phyloP scores from a whole-genome alignment of 2,797 vertebrate genomes.

The Silurus aristotelis region DNA sequence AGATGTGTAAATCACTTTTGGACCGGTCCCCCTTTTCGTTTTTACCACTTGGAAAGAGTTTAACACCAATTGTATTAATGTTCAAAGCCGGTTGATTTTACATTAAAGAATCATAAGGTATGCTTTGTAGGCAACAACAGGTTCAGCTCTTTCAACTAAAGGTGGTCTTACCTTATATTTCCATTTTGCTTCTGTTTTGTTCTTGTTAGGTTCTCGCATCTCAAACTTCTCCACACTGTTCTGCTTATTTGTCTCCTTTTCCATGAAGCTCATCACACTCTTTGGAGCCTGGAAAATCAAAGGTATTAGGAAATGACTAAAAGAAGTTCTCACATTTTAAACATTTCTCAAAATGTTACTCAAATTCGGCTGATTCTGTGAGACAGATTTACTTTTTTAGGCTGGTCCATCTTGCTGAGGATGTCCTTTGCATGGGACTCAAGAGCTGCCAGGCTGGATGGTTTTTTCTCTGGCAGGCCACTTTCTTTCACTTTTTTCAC shows the following conservation, averaged over 20 bases:
- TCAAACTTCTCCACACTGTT: constrained; percentile 91
- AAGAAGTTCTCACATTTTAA: neutral
- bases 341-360: neutral
- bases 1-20: constrained; percentile 65
- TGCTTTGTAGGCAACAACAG: constrained; percentile 35
- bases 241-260: constrained; percentile 86
- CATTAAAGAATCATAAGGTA: constrained; percentile 42
- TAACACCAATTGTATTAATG: constrained; percentile 40
- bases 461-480: constrained; percentile 76
- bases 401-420: constrained; percentile 91
- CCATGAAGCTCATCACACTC: constrained; percentile 83
- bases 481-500: constrained; percentile 86
- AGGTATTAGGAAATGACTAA: constrained; percentile 1
- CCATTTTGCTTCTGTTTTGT: constrained; percentile 97
- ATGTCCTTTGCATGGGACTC: constrained; percentile 96
- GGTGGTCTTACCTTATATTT: constrained; percentile 93
- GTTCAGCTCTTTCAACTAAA: constrained; percentile 48
- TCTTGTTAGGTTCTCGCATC: constrained; percentile 93
- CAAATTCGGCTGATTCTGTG: neutral
- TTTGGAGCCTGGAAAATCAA: constrained; percentile 80
- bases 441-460: constrained; percentile 88
- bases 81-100: constrained; percentile 41
- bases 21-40: constrained; percentile 31
- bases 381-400: constrained; percentile 90
- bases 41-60: constrained; percentile 49